Evolutionary conservation across 1,140 invertebrate species (phyloP).

Genomic region (Heliconius congener): DNA sequence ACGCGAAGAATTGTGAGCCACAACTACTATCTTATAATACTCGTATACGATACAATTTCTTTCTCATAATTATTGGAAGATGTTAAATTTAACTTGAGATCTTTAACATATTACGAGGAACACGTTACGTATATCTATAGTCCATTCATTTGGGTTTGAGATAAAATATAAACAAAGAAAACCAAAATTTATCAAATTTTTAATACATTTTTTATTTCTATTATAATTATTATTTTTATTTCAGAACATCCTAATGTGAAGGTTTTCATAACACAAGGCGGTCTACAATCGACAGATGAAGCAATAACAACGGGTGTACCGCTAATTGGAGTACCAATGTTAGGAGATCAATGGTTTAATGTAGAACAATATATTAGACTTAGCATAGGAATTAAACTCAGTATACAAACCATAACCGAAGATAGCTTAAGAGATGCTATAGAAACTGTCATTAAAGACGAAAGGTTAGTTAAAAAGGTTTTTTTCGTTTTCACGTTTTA

Average conservation of each 20-base stretch:
- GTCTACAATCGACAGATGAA: constrained; percentile 26
- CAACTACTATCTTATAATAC: no score
- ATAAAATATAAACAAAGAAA: no score
- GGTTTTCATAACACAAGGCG: background rate
- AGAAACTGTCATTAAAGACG: constrained; percentile 33
- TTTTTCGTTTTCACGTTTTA: background rate
- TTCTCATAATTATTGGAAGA: no score
- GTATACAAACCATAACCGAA: constrained; percentile 48
- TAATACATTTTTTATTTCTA: no score
- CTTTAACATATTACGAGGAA: no score
- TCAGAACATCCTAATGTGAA: constrained; percentile 4
- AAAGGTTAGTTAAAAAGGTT: constrained; percentile 33
- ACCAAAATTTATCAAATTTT: no score
- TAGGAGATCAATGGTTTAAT: constrained; percentile 57
- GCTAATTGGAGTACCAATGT: constrained; percentile 45
- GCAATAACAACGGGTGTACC: constrained; percentile 43
- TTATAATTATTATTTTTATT: background rate
- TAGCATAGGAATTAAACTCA: constrained; percentile 50
- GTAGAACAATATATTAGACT: constrained; percentile 46
- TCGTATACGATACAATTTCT: no score
- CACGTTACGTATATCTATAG: no score
- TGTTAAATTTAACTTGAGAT: no score
- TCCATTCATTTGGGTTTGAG: no score
- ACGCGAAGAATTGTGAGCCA: no score
- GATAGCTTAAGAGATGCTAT: constrained; percentile 37